These are phyloP conservation scores for Dendrolimus punctatus DNA, from an alignment of 1,140 invertebrate species.

Conservation along the genomic window DNA sequence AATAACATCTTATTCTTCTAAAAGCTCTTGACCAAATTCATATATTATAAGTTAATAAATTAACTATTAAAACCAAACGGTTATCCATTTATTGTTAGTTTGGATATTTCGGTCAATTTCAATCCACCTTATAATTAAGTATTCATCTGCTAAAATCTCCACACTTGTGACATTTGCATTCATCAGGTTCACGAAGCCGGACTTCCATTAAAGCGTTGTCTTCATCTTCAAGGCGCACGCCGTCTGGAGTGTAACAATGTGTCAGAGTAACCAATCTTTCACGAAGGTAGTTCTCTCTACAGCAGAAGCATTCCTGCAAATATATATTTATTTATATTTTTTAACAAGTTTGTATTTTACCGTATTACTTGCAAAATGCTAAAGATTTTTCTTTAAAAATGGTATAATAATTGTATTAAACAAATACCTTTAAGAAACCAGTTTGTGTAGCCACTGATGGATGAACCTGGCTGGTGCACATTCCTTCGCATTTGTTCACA, in stretches of 20 bases:
- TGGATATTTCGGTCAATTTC: neutral
- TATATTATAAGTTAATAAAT: no score
- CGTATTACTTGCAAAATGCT: no score
- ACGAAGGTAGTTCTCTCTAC: conserved; percentile 87
- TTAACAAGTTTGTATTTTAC: neutral
- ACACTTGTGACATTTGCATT: conserved; percentile 93
- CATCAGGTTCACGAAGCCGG: conserved; percentile 86
- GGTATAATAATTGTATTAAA: no score
- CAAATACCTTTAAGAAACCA: conserved; percentile 88
- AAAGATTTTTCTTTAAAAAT: no score
- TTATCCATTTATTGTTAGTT: neutral
- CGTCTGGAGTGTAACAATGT: conserved; percentile 91
- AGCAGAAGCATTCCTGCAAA: conserved; percentile 91
- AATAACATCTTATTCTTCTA: no score
- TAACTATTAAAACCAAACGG: conserved; percentile 3
- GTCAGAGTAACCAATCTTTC: conserved; percentile 85
- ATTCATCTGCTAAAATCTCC: conserved; percentile 79
- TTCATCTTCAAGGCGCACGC: conserved; percentile 78
- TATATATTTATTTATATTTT: neutral
- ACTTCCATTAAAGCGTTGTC: conserved; percentile 83
- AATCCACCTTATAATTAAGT: neutral
- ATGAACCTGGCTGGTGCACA: conserved; percentile 91
- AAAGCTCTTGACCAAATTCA: no score
- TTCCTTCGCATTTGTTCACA: conserved; percentile 92
- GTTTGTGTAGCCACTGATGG: conserved; percentile 90